These are phyloP conservation scores for Drosophila saltans DNA, from an alignment of 1,140 invertebrate genomes.

Conservation along the genomic window DNA sequence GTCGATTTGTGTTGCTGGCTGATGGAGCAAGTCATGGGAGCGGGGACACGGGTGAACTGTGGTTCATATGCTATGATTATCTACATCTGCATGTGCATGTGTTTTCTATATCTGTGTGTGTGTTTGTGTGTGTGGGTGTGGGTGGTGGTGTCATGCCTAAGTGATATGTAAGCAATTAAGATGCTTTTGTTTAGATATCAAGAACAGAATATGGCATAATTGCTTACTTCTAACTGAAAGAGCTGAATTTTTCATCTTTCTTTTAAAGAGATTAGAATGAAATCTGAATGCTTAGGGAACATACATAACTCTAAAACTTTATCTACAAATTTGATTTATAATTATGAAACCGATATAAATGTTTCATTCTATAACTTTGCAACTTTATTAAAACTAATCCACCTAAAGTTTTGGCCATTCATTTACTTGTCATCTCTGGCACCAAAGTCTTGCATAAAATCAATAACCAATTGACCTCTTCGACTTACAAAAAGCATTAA, in stretches of 20 bases:
- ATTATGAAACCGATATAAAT: no score
- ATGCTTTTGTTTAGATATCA: slow-evolving; percentile 13
- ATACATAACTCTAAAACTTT: no score
- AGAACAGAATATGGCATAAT: slow-evolving; percentile 9
- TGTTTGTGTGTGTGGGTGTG: background rate
- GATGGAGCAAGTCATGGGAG: no score
- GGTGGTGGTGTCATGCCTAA: slow-evolving; percentile 3
- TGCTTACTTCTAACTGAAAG: background rate
- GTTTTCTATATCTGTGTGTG: background rate
- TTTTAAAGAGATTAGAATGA: background rate
- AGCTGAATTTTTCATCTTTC: background rate
- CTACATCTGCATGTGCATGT: background rate
- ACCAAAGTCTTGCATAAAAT: slow-evolving; percentile 46
- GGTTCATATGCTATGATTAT: slow-evolving; percentile 10
- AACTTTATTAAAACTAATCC: background rate
- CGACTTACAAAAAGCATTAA: slow-evolving; percentile 25
- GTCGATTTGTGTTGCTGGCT: background rate
- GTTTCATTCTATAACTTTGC: background rate
- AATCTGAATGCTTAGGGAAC: no score
- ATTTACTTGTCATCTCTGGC: background rate
- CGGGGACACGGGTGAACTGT: no score
- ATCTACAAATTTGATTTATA: no score
- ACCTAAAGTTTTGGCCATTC: background rate
- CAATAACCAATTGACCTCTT: slow-evolving; percentile 62
- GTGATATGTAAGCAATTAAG: slow-evolving; percentile 11